phyloP scores from a whole-genome alignment of 2,888 invertebrate genomes.

The Epinotia brunnichana region DNA sequence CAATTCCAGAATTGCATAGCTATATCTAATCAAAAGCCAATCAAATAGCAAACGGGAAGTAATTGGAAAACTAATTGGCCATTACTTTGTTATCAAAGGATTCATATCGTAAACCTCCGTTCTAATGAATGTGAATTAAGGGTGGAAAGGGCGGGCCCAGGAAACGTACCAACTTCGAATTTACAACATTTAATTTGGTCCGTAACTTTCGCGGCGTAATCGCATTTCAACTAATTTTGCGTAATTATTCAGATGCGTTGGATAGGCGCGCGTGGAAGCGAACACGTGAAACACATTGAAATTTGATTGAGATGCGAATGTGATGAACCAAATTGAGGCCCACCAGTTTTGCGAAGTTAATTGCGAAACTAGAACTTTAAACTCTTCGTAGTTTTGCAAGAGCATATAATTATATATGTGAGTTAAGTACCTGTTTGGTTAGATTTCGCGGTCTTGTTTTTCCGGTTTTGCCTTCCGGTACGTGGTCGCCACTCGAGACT shows the following conservation, averaged over 20 bases:
- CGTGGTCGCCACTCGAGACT: too few species aligned
- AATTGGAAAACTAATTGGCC: conserved; percentile 13
- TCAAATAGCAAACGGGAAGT: conserved; percentile 16
- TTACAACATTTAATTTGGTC: conserved; percentile 4
- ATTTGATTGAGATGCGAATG: neutral
- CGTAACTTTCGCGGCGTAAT: neutral
- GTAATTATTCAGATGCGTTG: neutral
- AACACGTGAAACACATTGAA: neutral
- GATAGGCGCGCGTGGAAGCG: neutral
- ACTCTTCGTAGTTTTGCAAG: conserved; percentile 1
- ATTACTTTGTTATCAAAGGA: conserved; percentile 30
- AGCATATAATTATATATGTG: neutral
- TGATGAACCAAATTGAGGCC: neutral
- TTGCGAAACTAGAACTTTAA: conserved; percentile 10
- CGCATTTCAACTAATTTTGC: neutral
- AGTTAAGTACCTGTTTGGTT: neutral
- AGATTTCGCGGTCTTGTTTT: neutral
- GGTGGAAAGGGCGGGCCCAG: conserved; percentile 29
- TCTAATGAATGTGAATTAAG: conserved; percentile 35
- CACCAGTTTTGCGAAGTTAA: conserved; percentile 23
- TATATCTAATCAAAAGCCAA: neutral
- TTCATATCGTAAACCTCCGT: conserved; percentile 20
- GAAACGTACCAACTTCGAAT: conserved; percentile 17
- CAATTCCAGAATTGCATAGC: neutral
- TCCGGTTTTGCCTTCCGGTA: too few species aligned